Conservation (phyloP, 2,113 vertebrate species). For the Lagopus muta region DNA sequence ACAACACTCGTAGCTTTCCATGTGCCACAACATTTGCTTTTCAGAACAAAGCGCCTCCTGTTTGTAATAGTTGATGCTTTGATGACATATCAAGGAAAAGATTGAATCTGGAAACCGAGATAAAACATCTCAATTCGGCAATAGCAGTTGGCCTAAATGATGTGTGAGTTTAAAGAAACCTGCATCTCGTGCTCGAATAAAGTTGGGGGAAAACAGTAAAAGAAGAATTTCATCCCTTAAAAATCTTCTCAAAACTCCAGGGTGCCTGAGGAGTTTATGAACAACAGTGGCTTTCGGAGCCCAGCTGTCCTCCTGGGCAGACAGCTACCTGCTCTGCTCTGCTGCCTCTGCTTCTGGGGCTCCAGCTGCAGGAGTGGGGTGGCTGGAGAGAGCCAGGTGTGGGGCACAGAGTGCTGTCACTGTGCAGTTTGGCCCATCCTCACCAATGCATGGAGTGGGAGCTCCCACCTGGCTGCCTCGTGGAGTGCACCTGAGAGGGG, state of each 20-base stretch:
- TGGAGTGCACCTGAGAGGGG: fast-evolving
- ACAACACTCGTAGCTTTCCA: background rate
- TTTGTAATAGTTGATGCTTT: constrained; percentile 20
- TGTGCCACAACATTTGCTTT: constrained; percentile 25
- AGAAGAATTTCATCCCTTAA: background rate
- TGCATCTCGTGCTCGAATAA: background rate
- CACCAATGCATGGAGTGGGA: background rate
- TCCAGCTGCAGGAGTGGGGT: background rate
- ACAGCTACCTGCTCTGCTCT: background rate
- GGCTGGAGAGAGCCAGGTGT: background rate
- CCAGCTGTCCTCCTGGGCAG: background rate
- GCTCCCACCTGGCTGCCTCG: background rate
- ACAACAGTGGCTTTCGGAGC: background rate
- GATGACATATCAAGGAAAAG: background rate
- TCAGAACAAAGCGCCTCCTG: background rate
- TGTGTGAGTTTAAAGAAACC: background rate
- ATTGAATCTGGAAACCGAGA: constrained; percentile 13
- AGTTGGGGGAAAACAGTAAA: background rate
- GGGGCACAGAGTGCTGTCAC: too few relatives aligned
- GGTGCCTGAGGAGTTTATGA: background rate
- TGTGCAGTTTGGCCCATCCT: background rate
- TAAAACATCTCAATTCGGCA: background rate
- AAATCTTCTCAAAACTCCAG: background rate
- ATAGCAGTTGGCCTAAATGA: background rate
- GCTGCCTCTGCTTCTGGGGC: background rate